These are phyloP conservation scores for Aelia acuminata DNA, from an alignment of 2,888 invertebrate species.

Conservation along the genomic window DNA sequence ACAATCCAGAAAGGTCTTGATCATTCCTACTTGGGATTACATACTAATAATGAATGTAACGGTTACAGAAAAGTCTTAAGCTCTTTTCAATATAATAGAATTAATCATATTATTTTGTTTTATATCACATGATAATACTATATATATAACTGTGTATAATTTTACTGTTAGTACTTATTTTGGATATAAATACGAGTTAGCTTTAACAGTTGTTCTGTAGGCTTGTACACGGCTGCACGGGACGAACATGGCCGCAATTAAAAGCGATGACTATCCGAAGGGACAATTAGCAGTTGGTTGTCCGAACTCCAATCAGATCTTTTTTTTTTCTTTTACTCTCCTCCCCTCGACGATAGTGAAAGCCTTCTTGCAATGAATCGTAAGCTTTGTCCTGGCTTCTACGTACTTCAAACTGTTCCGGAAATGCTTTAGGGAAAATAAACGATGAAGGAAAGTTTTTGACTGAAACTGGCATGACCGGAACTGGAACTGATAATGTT, in stretches of 20 bases:
- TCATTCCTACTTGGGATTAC: too few relatives aligned
- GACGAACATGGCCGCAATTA: conserved; percentile 4
- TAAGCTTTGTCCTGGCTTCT: background rate
- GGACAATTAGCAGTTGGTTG: background rate
- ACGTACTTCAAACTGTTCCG: background rate
- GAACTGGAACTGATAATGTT: too few relatives aligned
- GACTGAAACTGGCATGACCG: too few relatives aligned
- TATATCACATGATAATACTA: too few relatives aligned
- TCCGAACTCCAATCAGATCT: background rate
- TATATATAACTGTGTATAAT: too few relatives aligned
- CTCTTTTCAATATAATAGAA: too few relatives aligned
- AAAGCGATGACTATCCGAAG: conserved; percentile 16
- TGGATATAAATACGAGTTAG: background rate
- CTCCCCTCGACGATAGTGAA: conserved; percentile 8
- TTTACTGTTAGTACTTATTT: too few relatives aligned
- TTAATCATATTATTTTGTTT: too few relatives aligned
- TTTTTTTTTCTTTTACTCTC: background rate
- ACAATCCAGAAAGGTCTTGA: too few relatives aligned
- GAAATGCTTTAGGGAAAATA: background rate
- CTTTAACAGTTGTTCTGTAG: background rate
- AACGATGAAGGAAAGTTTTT: background rate
- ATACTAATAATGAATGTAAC: too few relatives aligned
- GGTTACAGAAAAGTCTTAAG: too few relatives aligned
- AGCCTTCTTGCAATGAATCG: conserved; percentile 29
- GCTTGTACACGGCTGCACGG: background rate